These are phyloP conservation scores for Neosilurus mollespiculum DNA, from an alignment of 2,797 vertebrate species.

Conservation along the genomic window DNA sequence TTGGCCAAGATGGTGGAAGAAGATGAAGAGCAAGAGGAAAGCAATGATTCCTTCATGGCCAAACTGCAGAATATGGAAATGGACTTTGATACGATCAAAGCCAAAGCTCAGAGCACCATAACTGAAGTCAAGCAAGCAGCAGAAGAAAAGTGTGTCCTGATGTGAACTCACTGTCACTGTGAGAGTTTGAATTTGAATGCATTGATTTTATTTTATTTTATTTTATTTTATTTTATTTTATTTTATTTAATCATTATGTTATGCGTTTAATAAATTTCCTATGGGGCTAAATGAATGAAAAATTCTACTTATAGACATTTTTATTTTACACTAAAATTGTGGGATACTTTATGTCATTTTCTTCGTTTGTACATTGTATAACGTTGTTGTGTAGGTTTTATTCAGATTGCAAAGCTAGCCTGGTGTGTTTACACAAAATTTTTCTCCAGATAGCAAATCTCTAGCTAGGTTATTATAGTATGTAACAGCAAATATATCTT, in stretches of 20 bases:
- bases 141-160: constrained; percentile 66
- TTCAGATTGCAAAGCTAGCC: neutral
- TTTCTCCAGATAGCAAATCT: neutral
- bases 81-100: constrained; percentile 67
- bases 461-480: neutral
- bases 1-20: constrained; percentile 72
- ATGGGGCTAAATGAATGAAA: neutral
- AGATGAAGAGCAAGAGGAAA: constrained; percentile 71
- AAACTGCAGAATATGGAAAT: constrained; percentile 70
- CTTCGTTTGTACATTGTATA: neutral
- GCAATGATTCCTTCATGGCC: constrained; percentile 60
- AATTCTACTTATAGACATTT: neutral
- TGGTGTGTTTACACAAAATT: neutral
- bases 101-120: constrained; percentile 62
- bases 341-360: neutral
- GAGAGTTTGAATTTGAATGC: too few relatives aligned
- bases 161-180: constrained; percentile 54
- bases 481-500: neutral
- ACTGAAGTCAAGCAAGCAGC: constrained; percentile 66
- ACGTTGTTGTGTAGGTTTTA: neutral
- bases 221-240: too few relatives aligned
- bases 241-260: too few relatives aligned
- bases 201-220: neutral
- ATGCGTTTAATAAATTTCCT: too few relatives aligned
- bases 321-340: neutral